Evolutionary conservation across 2,888 invertebrate genomes (phyloP).

Genomic region (Helobdella robusta): DNA sequence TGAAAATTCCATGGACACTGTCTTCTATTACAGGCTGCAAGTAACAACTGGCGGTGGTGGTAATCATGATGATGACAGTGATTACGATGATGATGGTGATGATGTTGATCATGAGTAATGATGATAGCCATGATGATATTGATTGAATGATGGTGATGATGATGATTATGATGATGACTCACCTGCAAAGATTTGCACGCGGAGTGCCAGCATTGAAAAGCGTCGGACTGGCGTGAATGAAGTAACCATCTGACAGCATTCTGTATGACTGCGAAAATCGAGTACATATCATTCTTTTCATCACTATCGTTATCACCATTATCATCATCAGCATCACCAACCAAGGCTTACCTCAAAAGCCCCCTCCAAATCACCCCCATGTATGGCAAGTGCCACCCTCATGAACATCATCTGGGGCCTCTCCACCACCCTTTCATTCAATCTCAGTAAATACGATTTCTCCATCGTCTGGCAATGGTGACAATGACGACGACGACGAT

Average conservation of each 20-base stretch:
- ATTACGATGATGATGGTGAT: no score
- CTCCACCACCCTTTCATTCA: slow-evolving; percentile 13
- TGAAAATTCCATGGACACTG: slow-evolving; percentile 19
- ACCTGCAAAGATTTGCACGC: slow-evolving; percentile 20
- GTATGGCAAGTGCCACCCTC: slow-evolving; percentile 23
- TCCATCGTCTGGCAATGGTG: slow-evolving; percentile 15
- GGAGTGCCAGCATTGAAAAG: slow-evolving; percentile 23
- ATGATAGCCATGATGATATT: no score
- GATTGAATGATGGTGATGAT: no score
- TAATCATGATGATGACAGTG: no score
- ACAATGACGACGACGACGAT: no score
- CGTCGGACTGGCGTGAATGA: slow-evolving; percentile 23
- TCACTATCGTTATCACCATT: no score
- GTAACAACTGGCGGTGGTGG: slow-evolving; percentile 20
- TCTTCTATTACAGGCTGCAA: slow-evolving; percentile 17
- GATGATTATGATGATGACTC: no score
- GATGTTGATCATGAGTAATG: no score
- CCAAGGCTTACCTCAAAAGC: slow-evolving; percentile 17
- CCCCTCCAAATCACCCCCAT: slow-evolving; percentile 5
- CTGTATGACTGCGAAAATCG: slow-evolving; percentile 6
- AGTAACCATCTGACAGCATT: slow-evolving; percentile 11
- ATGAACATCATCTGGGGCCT: slow-evolving; percentile 20
- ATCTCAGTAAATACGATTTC: slow-evolving; percentile 18
- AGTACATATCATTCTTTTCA: no score
- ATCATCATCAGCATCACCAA: no score